A percentile compares a stretch with the other conserved stretches of the same genome.
These are phyloP conservation scores for Drosophila varians DNA, from an alignment of 1,140 invertebrate genomes.

Conservation along the genomic window DNA sequence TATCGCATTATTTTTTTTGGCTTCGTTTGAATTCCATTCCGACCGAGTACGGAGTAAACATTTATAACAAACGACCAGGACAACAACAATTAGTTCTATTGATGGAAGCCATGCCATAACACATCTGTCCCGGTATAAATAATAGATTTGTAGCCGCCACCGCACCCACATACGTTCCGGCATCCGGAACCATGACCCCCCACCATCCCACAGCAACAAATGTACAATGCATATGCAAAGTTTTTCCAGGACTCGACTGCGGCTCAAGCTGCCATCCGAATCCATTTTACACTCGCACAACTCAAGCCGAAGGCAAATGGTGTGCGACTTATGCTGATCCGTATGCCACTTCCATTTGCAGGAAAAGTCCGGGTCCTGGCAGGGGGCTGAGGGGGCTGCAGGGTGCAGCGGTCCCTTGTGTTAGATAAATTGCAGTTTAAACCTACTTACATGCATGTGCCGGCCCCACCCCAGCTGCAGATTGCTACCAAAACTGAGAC, in stretches of 20 bases:
- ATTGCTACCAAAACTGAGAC: slow-evolving; percentile 11
- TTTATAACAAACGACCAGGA: slow-evolving; percentile 28
- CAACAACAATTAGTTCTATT: slow-evolving; percentile 75
- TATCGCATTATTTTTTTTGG: background rate
- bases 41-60: slow-evolving; percentile 21
- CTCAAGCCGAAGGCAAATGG: slow-evolving; percentile 65
- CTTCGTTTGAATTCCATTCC: background rate
- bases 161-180: slow-evolving; percentile 19
- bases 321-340: slow-evolving; percentile 77
- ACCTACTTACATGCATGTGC: slow-evolving; percentile 77
- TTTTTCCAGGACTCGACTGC: slow-evolving; percentile 24
- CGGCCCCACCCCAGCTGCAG: slow-evolving; percentile 33
- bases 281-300: slow-evolving; percentile 39
- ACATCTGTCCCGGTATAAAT: slow-evolving; percentile 72
- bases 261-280: slow-evolving; percentile 15
- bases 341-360: slow-evolving; percentile 49
- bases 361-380: background rate
- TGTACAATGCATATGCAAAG: slow-evolving; percentile 47
- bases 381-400: background rate
- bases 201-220: slow-evolving; percentile 2
- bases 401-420: slow-evolving; percentile 57
- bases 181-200: background rate
- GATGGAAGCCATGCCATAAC: slow-evolving; percentile 54
- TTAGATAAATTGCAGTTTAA: slow-evolving; percentile 81
- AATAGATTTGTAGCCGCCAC: slow-evolving; percentile 68